Conservation (phyloP, 2,797 vertebrate genomes). For the Momotus momota region DNA sequence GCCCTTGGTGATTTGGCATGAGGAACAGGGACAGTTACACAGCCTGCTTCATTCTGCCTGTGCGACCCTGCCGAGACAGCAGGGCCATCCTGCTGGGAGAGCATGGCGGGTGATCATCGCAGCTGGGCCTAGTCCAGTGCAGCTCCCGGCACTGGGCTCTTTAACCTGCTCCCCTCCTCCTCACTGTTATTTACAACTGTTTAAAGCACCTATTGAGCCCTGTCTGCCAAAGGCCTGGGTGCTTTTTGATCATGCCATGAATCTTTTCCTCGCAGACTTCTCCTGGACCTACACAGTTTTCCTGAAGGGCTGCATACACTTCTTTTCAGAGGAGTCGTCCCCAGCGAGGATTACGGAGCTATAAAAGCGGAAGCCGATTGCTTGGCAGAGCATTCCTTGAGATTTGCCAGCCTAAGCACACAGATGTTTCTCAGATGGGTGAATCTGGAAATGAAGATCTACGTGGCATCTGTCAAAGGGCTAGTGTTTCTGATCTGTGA, state of each 20-base stretch:
- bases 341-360: conserved; percentile 65
- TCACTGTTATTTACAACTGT: conserved; percentile 39
- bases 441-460: conserved; percentile 84
- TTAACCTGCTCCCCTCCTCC: conserved; percentile 42
- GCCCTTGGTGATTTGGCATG: too few species aligned
- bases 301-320: background rate
- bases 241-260: conserved; percentile 70
- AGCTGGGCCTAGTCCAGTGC: background rate
- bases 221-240: conserved; percentile 60
- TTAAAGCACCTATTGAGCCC: conserved; percentile 25
- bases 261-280: conserved; percentile 50
- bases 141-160: background rate
- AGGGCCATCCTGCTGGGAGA: rapidly evolving
- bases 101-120: rapidly evolving
- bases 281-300: background rate
- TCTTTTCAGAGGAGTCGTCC: conserved; percentile 21
- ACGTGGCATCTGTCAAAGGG: conserved; percentile 82
- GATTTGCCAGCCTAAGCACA: conserved; percentile 80
- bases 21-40: rapidly evolving
- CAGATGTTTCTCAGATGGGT: conserved; percentile 91
- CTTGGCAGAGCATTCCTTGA: conserved; percentile 58
- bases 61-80: rapidly evolving
- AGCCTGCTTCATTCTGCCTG: rapidly evolving
- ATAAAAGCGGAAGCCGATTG: conserved; percentile 57
- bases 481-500: conserved; percentile 85